These are phyloP conservation scores for Caenorhabditis becei DNA, from an alignment of 2,888 invertebrate genomes.

Conservation along the genomic window DNA sequence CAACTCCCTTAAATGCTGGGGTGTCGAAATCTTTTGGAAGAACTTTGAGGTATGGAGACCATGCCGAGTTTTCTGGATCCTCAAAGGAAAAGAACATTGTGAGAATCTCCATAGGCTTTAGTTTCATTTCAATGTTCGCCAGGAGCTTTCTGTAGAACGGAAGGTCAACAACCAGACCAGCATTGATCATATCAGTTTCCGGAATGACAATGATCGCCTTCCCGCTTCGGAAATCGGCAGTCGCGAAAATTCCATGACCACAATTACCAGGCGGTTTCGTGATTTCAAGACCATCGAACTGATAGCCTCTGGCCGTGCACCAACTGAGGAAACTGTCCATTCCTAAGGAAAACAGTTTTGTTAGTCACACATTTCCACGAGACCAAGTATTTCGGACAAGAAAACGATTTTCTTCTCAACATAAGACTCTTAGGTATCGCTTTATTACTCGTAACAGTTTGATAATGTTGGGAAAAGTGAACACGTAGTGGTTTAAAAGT, in stretches of 20 bases:
- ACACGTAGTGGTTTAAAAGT: background rate
- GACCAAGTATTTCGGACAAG: background rate
- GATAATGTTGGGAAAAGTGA: background rate
- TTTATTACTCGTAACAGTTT: too few species aligned
- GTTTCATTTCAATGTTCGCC: conserved; percentile 40
- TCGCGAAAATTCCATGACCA: conserved; percentile 71
- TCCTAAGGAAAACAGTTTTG: background rate
- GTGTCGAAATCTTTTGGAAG: conserved; percentile 71
- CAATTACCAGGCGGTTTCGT: conserved; percentile 60
- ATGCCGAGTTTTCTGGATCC: conserved; percentile 64
- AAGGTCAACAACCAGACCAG: conserved; percentile 68
- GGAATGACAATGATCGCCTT: conserved; percentile 62
- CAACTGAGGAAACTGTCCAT: conserved; percentile 68
- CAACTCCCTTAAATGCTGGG: conserved; percentile 51
- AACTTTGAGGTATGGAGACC: conserved; percentile 74
- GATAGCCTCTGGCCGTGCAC: conserved; percentile 60
- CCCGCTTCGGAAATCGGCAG: conserved; percentile 51
- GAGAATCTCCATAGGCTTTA: conserved; percentile 74
- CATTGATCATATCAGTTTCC: conserved; percentile 65
- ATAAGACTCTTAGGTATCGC: background rate
- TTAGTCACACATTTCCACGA: background rate
- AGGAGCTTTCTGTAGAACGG: conserved; percentile 69
- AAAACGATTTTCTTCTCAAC: too few species aligned
- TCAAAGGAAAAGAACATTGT: conserved; percentile 76
- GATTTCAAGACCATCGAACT: conserved; percentile 68